Percentiles rank a stretch among this genome's conserved stretches.
Conservation (phyloP, 1,140 invertebrate genomes). For the Cydia strobilella region DNA sequence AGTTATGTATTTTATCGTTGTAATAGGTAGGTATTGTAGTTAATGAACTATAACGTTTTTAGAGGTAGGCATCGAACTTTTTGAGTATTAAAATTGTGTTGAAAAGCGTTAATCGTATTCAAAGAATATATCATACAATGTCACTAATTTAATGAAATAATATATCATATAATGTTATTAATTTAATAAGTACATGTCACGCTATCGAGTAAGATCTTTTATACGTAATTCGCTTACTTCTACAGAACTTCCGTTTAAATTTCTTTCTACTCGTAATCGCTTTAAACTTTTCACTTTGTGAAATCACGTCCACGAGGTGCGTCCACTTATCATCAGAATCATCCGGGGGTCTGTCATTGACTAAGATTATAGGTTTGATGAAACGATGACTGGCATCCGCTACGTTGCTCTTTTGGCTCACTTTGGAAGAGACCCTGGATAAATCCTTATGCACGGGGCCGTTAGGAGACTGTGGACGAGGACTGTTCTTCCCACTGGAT, state of each 20-base stretch:
- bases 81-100: too few species aligned
- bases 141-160: background rate
- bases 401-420: conserved; percentile 48
- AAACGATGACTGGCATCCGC: conserved; percentile 45
- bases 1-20: too few species aligned
- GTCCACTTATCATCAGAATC: conserved; percentile 68
- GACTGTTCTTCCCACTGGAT: conserved; percentile 52
- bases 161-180: background rate
- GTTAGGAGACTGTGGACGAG: conserved; percentile 51
- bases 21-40: too few species aligned
- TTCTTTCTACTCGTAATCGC: conserved; percentile 56
- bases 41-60: too few species aligned
- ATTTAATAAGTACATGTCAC: conserved; percentile 38
- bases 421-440: conserved; percentile 48
- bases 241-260: conserved; percentile 67
- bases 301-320: conserved; percentile 55
- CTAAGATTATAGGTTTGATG: conserved; percentile 67
- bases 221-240: conserved; percentile 56
- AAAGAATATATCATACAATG: background rate
- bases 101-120: too few species aligned
- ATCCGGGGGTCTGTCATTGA: conserved; percentile 67
- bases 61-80: too few species aligned
- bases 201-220: conserved; percentile 73
- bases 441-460: conserved; percentile 44
- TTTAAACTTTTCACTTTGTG: conserved; percentile 63